Percentiles rank a stretch among this genome's conserved stretches.
Evolutionary conservation across 2,888 invertebrate genomes (phyloP).

Genomic region (Bedellia somnulentella): DNA sequence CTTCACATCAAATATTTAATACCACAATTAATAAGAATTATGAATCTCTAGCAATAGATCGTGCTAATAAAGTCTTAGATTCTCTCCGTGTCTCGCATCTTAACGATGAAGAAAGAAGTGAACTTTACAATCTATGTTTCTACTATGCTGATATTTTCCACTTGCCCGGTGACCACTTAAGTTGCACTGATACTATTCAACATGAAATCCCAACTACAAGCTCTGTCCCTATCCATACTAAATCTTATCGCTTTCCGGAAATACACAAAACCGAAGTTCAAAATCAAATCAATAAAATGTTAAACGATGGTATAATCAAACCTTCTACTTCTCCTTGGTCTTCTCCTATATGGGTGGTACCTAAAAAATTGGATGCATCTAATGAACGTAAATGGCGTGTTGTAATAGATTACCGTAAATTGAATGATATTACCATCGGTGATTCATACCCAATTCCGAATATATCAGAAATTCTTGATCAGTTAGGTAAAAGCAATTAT

Average conservation of each 20-base stretch:
- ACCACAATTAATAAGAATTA: background rate
- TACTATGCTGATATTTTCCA: slow-evolving; percentile 3
- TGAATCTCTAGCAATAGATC: background rate
- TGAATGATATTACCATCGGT: slow-evolving; percentile 10
- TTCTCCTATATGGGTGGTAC: too few species aligned
- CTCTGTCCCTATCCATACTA: background rate
- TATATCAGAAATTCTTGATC: slow-evolving; percentile 22
- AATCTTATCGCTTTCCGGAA: slow-evolving; percentile 2
- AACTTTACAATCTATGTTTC: background rate
- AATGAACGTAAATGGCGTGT: slow-evolving; percentile 11
- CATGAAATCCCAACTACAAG: background rate
- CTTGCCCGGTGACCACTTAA: background rate
- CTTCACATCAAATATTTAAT: too few species aligned
- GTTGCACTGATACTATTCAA: background rate
- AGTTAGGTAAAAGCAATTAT: slow-evolving; percentile 20
- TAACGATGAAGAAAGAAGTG: background rate
- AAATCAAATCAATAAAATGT: slow-evolving; percentile 6
- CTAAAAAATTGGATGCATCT: slow-evolving; percentile 10
- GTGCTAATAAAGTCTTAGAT: background rate
- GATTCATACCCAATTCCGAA: slow-evolving; percentile 13
- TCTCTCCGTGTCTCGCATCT: background rate
- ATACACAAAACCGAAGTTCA: slow-evolving; percentile 6
- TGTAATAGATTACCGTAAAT: slow-evolving; percentile 11
- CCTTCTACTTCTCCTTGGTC: background rate
- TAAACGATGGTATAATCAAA: slow-evolving; percentile 5